These are phyloP conservation scores for Metaphire vulgaris DNA, from an alignment of 1,140 invertebrate genomes.

Conservation along the genomic window DNA sequence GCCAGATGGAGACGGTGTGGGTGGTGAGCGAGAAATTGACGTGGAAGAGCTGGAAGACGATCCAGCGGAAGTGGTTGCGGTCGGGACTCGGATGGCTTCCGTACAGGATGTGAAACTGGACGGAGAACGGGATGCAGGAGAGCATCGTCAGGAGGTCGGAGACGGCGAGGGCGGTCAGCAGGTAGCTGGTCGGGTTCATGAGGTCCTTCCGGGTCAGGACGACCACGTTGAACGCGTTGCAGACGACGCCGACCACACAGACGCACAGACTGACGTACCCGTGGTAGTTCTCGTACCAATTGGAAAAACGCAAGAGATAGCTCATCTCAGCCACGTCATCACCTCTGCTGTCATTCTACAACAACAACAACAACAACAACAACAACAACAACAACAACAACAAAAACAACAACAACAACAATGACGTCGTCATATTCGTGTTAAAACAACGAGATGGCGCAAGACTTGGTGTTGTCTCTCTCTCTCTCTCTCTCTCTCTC, in stretches of 20 bases:
- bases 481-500: no score
- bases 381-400: no score
- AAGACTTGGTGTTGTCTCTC: no score
- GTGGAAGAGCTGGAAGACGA: conserved; percentile 42
- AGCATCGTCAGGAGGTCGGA: conserved; percentile 79
- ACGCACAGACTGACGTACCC: conserved; percentile 66
- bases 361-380: no score
- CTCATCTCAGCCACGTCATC: conserved; percentile 2
- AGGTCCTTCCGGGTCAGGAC: conserved; percentile 79
- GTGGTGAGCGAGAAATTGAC: conserved; percentile 67
- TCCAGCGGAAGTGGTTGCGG: conserved; percentile 35
- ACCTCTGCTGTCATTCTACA: no score
- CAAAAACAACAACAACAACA: no score
- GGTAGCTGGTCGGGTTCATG: conserved; percentile 72
- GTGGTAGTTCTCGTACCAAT: conserved; percentile 56
- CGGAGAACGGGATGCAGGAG: conserved; percentile 74
- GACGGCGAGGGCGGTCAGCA: conserved; percentile 73
- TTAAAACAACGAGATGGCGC: no score
- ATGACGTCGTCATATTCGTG: no score
- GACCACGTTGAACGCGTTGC: conserved; percentile 81
- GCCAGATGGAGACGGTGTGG: conserved; percentile 86
- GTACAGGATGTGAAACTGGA: conserved; percentile 56
- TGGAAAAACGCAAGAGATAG: conserved; percentile 34
- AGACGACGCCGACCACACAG: conserved; percentile 77
- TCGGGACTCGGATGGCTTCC: conserved; percentile 22